Evolutionary conservation across 2,888 invertebrate genomes (phyloP), one percentile per base, ranked within the genome.

Genomic region (Allacma fusca): DNA sequence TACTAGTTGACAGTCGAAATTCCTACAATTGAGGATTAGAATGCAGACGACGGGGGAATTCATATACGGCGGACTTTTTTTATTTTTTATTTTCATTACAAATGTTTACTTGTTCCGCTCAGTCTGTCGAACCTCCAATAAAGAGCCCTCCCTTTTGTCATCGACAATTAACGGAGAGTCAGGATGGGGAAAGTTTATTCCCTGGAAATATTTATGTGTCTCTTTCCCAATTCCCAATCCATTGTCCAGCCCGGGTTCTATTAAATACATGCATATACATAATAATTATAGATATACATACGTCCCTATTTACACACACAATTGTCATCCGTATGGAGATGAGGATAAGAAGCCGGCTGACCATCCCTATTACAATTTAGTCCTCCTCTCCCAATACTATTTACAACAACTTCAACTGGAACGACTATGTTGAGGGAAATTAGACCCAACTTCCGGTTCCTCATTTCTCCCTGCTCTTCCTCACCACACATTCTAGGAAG

Each of bases 101-200:
- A 43, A 70, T 26, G 44, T 70, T 70, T 65, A 65, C 28, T 65
- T 65, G 65, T 65, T 65, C 65, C 65, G 65, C 26, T 24, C 70
- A 70, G 50, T 50, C 19, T n/a, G 70, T 19, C 28, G 28, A 65
- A 28, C 28, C 65, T 24, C 65, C 65, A 43, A 24, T 44, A 70
- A 70, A 70, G 44, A 70, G 34, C 50, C n/a, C 19, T 50, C 50
- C 50, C 50, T 50, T 50, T 50, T 50, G 50, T 50, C n/a, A 50
- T 50, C 50, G 7, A 13, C 50, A 50, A 50, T 50, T 50, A 50
- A 50, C 50, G 5, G 50, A 13, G 50, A n/a, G 16, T 50, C 50
- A 50, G 16, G 50, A 50, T 50, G 50, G 50, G n/a, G 7, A 50
- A 50, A 50, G 19, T 50, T 50, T 50, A 50, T 50, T 50, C 50